Conservation (phyloP, 2,113 vertebrate genomes). For the Phaetusa simplex region DNA sequence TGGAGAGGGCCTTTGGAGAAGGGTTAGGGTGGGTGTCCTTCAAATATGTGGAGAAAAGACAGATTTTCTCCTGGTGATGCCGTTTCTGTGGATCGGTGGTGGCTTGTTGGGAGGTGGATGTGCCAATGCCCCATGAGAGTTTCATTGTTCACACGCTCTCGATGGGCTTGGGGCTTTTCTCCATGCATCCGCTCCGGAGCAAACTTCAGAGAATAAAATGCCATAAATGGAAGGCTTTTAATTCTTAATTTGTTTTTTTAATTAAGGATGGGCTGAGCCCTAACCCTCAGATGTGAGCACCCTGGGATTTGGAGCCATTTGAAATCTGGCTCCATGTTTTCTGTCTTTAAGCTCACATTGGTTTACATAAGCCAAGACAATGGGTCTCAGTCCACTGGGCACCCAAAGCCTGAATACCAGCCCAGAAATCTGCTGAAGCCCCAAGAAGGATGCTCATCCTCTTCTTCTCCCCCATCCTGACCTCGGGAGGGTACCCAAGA, state of each 20-base stretch:
- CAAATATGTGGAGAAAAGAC: not conserved
- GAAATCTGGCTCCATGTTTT: not conserved
- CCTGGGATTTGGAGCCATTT: not conserved
- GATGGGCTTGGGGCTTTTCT: not conserved
- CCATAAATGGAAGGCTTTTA: not conserved
- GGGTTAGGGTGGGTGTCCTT: not conserved
- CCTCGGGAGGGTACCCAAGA: not conserved
- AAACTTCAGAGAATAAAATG: not conserved
- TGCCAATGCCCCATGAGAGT: not conserved
- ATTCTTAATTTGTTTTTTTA: not conserved
- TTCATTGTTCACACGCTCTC: not conserved
- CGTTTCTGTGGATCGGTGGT: not conserved
- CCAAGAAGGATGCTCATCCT: not conserved
- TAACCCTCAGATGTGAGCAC: constrained; percentile 8
- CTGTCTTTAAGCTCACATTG: not conserved
- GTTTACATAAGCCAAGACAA: not conserved
- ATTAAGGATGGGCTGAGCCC: not conserved
- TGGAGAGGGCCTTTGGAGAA: not conserved
- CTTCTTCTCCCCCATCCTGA: not conserved
- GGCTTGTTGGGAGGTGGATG: not conserved
- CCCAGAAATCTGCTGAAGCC: not conserved
- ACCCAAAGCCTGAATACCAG: not conserved
- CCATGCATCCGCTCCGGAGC: accelerated
- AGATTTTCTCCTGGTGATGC: not conserved
- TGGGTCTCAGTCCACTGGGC: not conserved